Evolutionary conservation across 2,888 invertebrate genomes (phyloP), one percentile per base, ranked within the genome.

Genomic region (Melipona bicolor): DNA sequence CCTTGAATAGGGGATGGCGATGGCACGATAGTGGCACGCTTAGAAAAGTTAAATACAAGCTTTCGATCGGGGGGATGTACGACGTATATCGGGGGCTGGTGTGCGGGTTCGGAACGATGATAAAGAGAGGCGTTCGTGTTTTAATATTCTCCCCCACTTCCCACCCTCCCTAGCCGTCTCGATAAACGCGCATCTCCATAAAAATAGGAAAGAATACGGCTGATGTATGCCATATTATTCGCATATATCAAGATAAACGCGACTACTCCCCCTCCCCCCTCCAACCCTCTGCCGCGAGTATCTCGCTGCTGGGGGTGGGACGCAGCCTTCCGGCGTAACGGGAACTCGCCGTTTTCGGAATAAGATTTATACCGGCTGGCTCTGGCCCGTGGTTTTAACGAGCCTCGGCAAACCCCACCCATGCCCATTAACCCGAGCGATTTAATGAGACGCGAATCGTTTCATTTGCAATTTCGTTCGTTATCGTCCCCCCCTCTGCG

Each of bases 221-320:
- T 76, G 84, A 84, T 84, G 79, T 84, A 84, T 84, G 78, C 82
- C 83, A 83, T 84, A 84, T 84, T 84, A 84, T 84, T 84, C 84
- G 84, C 84, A 84, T 84, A 84, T 76, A 82, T 84, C 84, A 84
- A 84, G 84, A 82, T 82, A 82, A 84, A 84, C 83, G 75, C 69
- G 64, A 1, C 21, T 43, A 24, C 27, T 15, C 19, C 3, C 5
- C 2, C 52, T 5, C 52, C 6, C 19, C 6, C 19, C 5, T 4
- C 52, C 36, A 32, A 24, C 59, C 52, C 65, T 65, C 67, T 5
- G 5, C 32, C n/a, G 52, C 11, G 50, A 76, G 76, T 68, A 75
- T 76, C 79, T 69, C 68, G n/a, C 50, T 17, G 17, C 24, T 43
- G 43, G 43, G 43, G 70, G 49, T n/a, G 56, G n/a, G 62, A n/a